A percentile compares a stretch with the other conserved stretches of the same genome.
Evolutionary conservation across 1,140 invertebrate species (phyloP).

Genomic region (honey bee (Apis mellifera)): Amel_HAv3.1 CM009943.2:8264001-8264500

Average conservation of each 20-base stretch:
- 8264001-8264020: constrained; percentile 67
- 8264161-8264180: constrained; percentile 12
- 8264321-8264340: no score
- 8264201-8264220: not conserved
- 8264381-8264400: no score
- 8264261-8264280: no score
- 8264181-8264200: not conserved
- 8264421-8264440: no score
- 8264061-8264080: constrained; percentile 34
- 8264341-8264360: no score
- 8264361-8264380: no score
- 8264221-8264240: not conserved
- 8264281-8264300: no score
- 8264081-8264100: constrained; percentile 29
- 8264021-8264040: constrained; percentile 75
- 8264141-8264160: constrained; percentile 8
- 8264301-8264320: no score
- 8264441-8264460: no score
- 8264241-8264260: not conserved
- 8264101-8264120: constrained; percentile 40
- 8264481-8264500: no score
- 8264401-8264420: no score
- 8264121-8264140: constrained; percentile 10
- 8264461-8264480: no score
- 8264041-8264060: constrained; percentile 69